Conservation (phyloP, 2,113 vertebrate species). For the Oreochromis niloticus region DNA sequence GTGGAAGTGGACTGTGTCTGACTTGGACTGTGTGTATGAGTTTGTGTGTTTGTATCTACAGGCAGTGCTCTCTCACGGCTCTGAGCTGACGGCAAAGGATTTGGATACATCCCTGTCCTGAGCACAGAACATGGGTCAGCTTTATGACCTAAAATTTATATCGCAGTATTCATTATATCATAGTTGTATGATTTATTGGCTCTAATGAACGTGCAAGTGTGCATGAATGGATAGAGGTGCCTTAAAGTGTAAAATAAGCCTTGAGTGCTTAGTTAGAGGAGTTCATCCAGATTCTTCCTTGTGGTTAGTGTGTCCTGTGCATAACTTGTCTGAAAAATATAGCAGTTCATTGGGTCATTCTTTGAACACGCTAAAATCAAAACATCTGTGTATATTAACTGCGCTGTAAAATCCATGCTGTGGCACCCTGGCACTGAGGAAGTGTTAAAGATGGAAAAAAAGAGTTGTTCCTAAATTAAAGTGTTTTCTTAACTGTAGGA, state of each 20-base stretch:
- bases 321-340: not conserved
- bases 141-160: not conserved
- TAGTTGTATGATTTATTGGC: not conserved
- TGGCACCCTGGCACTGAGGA: not conserved
- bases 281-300: not conserved
- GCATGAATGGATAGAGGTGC: not conserved
- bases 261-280: not conserved
- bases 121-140: not conserved
- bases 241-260: not conserved
- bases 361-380: not conserved
- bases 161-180: not conserved
- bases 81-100: not conserved
- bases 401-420: not conserved
- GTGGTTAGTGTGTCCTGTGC: not conserved
- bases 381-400: not conserved
- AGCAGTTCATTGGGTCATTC: not conserved
- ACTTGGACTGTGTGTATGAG: not conserved
- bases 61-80: conserved; percentile 25
- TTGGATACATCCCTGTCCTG: not conserved
- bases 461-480: not conserved
- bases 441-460: not conserved
- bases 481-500: not conserved
- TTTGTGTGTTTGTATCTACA: not conserved
- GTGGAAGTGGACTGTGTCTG: not conserved
- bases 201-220: not conserved